Evolutionary conservation across 2,113 vertebrate genomes (phyloP), one percentile per base, ranked within the genome.

Genomic region (Oryzias javanicus): DNA sequence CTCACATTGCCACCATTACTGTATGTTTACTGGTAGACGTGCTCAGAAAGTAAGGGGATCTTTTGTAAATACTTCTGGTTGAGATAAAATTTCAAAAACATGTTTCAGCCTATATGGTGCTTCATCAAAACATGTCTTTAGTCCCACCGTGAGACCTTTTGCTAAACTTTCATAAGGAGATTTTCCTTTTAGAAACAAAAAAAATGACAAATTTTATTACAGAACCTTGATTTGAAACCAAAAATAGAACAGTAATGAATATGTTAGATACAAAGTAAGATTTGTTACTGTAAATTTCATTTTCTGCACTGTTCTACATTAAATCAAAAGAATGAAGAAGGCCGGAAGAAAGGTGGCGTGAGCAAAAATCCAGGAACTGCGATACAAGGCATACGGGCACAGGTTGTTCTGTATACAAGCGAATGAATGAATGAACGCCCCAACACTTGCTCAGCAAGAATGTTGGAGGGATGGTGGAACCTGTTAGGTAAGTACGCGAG

Each of bases 361-460:
- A 63, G 19, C 44, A 58, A 74, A 60, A 70, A 12, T 35, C 35
- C 10, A 35, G 8, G 35, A 35, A 35, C 35, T 35, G 35, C 35
- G 2, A 12, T 35, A 35, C 8, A 12, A 35, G 8, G 35, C 35
- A 35, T 12, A 35, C 10, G 7, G 25, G 62, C 27, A 84, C 63
- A n/a, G 16, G 4, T 50, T 81, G 78, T 81, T 80, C 79, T 18
- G 18, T 45, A 61, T 19, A 24, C 45, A 8, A 2, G 13, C 5
- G 1, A 44, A 46, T 72, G 57, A 74, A 76, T 70, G 57, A 74
- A 76, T 80, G 57, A 77, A 8, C 19, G 24, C 35, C 16, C 4
- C 48, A 61, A 64, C 65, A 62, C 20, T 60, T 66, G 75, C 64
- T 67, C 16, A 58, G 56, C 80, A 67, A 64, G 82, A 87, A 87